Conservation (phyloP, 2,113 vertebrate genomes). For the Marcusenius ussheri region DNA sequence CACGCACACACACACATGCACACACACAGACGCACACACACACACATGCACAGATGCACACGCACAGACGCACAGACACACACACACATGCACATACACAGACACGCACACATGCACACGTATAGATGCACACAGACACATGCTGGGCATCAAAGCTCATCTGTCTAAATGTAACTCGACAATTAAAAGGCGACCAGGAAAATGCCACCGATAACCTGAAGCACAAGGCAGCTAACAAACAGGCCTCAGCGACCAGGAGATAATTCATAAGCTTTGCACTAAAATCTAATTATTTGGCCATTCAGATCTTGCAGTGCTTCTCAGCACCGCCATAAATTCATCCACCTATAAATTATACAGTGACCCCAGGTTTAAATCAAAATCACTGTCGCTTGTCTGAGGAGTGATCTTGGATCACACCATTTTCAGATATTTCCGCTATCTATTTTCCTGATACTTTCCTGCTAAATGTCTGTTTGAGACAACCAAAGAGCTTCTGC, state of each 20-base stretch:
- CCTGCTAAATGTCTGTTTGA: neutral
- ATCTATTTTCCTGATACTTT: neutral
- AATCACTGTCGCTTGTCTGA: slow-evolving; percentile 76
- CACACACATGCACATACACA: neutral
- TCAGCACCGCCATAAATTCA: slow-evolving; percentile 84
- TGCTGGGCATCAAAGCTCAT: slow-evolving; percentile 77
- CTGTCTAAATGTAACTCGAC: slow-evolving; percentile 86
- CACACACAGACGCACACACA: neutral
- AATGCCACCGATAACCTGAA: slow-evolving; percentile 89
- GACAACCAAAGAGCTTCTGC: neutral
- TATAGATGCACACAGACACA: slow-evolving; percentile 10
- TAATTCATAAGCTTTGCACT: slow-evolving; percentile 88
- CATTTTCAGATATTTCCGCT: slow-evolving; percentile 10
- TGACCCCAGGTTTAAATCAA: slow-evolving; percentile 78
- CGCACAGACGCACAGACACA: too few species aligned
- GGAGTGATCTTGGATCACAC: slow-evolving; percentile 63
- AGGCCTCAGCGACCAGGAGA: slow-evolving; percentile 84
- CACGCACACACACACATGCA: neutral
- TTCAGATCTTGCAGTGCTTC: slow-evolving; percentile 83
- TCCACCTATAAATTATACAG: slow-evolving; percentile 88
- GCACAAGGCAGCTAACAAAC: slow-evolving; percentile 88
- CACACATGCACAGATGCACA: neutral
- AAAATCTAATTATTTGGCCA: slow-evolving; percentile 95
- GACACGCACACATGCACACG: neutral
- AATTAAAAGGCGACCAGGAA: slow-evolving; percentile 87